Base-by-base conservation (phyloP, 2,888 invertebrate species). In the Kryphioiulus occultus region DNA sequence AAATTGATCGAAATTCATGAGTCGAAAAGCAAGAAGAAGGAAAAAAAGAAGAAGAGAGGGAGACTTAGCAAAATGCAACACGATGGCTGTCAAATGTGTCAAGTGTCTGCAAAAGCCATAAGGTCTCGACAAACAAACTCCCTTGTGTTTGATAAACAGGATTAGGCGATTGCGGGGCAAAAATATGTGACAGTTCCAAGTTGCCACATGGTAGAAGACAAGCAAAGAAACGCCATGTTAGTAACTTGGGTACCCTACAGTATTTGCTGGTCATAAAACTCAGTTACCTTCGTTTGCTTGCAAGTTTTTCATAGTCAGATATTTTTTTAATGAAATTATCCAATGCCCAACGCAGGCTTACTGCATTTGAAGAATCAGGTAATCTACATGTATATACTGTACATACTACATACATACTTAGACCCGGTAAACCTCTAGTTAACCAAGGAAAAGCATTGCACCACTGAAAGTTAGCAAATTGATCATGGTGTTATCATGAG, bases 31-130 rank as follows among this genome's bases (percentile, higher is more conserved):
- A 59, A 35, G 39, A 83, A 83, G 39, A 83, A 83, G 83, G n/a
- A n/a, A n/a, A n/a, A n/a, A 35, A n/a, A 1, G 83, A 83, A 5
- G 39, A 2, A 83, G n/a, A 32, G 22, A 22, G 7, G n/a, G n/a
- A n/a, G n/a, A n/a, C n/a, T n/a, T n/a, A n/a, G n/a, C n/a, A 78
- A 26, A 78, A 78, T 9, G 26, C 26, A 26, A 78, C n/a, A 15
- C 32, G 30, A n/a, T 85, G 85, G 32, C 44, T 85, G 85, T 85
- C 85, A 85, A 85, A 85, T 85, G 85, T 85, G 85, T 85, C 85
- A 85, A 85, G 85, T 85, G 85, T 42, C 85, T 85, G 42, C 85
- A 42, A 85, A 85, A 85, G 39, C 44, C 85, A 85, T 85, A 85
- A 42, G 85, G 42, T 39, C 44, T 42, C 42, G 44, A n/a, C 26